A percentile compares a stretch with the other conserved stretches of the same genome.
phyloP scores from a whole-genome alignment of 2,797 vertebrate species.

The Oreonectes daqikongensis region DNA sequence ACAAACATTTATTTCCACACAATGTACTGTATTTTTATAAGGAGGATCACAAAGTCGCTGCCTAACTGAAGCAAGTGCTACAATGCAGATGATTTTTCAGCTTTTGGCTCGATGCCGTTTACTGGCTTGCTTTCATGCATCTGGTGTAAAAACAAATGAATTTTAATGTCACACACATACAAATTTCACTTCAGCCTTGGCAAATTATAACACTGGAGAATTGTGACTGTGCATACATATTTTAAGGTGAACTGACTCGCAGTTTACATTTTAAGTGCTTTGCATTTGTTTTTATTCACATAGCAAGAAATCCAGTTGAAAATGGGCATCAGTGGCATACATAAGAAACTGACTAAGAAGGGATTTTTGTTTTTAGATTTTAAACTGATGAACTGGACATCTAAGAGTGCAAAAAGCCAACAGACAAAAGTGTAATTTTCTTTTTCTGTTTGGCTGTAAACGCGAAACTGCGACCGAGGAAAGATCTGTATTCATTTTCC shows the following conservation, averaged over 20 bases:
- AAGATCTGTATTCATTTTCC: conserved; percentile 10
- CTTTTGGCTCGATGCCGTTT: not conserved
- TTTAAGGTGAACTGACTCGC: not conserved
- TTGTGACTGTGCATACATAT: not conserved
- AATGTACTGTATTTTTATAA: not conserved
- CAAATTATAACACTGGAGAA: not conserved
- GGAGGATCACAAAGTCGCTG: not conserved
- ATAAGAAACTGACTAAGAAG: not conserved
- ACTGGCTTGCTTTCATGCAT: not conserved
- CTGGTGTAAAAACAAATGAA: not conserved
- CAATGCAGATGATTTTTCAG: not conserved
- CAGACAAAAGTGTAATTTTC: not conserved
- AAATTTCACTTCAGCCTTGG: not conserved
- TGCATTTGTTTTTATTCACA: not conserved
- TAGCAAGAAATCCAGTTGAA: not conserved
- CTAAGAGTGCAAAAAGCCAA: not conserved
- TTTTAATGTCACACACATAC: not conserved
- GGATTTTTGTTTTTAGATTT: not conserved
- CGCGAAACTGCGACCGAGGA: not conserved
- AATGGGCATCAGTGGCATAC: not conserved
- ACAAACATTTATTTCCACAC: not conserved
- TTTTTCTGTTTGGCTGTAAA: not conserved
- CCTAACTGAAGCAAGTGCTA: not conserved
- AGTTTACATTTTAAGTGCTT: not conserved
- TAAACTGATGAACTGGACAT: not conserved